Percentiles rank a stretch among this genome's conserved stretches.
Evolutionary conservation across 2,113 vertebrate genomes (phyloP).

Genomic region (Lophura nycthemera): DNA sequence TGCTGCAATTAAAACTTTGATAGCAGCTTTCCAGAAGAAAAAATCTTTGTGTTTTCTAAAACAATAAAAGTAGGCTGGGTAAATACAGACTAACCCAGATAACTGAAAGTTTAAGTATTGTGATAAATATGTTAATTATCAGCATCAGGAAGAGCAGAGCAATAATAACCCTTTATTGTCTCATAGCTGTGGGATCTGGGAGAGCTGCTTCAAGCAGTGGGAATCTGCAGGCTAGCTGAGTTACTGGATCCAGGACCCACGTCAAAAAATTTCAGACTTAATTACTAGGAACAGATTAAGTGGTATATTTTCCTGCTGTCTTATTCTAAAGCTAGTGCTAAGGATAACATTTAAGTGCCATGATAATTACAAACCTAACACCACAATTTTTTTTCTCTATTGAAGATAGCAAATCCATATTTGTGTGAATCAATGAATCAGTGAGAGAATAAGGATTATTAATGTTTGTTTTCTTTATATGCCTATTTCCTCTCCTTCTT

Average conservation of each 20-base stretch:
- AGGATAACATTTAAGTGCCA: background rate
- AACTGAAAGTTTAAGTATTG: background rate
- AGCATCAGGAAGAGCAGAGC: background rate
- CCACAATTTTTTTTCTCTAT: background rate
- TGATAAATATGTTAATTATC: background rate
- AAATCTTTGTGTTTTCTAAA: background rate
- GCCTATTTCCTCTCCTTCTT: background rate
- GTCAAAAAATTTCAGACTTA: background rate
- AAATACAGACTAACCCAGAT: background rate
- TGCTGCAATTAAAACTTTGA: background rate
- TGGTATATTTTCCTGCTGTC: background rate
- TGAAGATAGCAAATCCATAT: background rate
- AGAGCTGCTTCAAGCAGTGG: background rate
- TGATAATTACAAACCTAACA: slow-evolving; percentile 8
- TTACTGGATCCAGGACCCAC: background rate
- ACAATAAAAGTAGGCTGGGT: background rate
- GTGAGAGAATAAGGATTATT: background rate
- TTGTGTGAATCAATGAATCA: background rate
- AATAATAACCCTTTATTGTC: background rate
- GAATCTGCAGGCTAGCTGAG: background rate
- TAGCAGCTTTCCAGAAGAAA: background rate
- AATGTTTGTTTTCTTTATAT: slow-evolving; percentile 27
- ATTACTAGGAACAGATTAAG: background rate
- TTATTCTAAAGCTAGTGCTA: background rate
- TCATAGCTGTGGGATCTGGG: background rate